Conservation (phyloP, 2,888 invertebrate species). For the Amiota minor region DNA sequence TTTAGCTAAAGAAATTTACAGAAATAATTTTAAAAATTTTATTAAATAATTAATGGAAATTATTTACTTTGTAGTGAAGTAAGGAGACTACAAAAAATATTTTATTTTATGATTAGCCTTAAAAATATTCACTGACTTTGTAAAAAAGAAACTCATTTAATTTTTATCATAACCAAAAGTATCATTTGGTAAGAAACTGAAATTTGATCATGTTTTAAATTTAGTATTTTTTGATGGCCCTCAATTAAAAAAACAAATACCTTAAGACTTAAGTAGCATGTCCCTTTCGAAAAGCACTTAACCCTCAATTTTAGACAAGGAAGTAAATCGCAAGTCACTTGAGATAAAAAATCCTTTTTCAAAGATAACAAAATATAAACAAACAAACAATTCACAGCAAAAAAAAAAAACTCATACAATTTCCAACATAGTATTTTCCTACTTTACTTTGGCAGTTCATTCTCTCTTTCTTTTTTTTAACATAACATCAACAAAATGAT, state of each 20-base stretch:
- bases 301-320: neutral
- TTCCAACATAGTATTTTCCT: neutral
- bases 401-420: neutral
- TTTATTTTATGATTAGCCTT: neutral
- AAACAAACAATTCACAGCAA: neutral
- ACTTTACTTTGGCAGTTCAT: neutral
- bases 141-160: too few species aligned
- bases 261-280: neutral
- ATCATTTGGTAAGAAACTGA: too few species aligned
- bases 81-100: neutral
- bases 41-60: too few species aligned
- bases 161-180: too few species aligned
- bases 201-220: too few species aligned
- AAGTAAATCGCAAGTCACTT: neutral
- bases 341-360: neutral
- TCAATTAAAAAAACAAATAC: slow-evolving; percentile 1
- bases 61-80: neutral
- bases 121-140: too few species aligned
- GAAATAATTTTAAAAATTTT: too few species aligned
- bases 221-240: slow-evolving; percentile 1
- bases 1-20: too few species aligned
- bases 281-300: slow-evolving; percentile 9
- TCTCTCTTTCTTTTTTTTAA: too few species aligned
- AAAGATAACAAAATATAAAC: neutral
- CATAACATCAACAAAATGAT: too few species aligned